phyloP scores from a whole-genome alignment of 2,113 vertebrate species.

The Tor tambroides region DNA sequence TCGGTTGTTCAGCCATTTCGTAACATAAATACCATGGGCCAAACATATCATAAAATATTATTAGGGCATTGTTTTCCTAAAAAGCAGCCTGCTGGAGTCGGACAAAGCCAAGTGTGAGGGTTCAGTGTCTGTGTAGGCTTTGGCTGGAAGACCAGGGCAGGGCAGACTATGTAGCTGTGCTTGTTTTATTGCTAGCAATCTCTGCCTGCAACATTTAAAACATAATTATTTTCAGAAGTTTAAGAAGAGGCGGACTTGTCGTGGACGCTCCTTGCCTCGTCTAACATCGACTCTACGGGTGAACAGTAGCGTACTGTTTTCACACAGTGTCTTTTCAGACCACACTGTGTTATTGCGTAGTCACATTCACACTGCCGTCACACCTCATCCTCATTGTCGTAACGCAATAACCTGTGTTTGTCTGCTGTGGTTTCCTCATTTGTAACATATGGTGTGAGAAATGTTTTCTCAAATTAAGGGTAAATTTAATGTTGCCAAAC shows the following conservation, averaged over 20 bases:
- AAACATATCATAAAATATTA: constrained; percentile 51
- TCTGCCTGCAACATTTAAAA: constrained; percentile 52
- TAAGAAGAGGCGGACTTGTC: background rate
- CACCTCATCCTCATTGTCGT: constrained; percentile 15
- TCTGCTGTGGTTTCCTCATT: constrained; percentile 29
- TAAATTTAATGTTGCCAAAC: constrained; percentile 44
- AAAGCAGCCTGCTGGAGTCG: constrained; percentile 7
- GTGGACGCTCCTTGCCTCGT: background rate
- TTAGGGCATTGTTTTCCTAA: constrained; percentile 39
- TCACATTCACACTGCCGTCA: constrained; percentile 1
- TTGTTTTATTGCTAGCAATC: constrained; percentile 52
- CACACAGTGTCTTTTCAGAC: background rate
- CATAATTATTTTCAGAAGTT: constrained; percentile 51
- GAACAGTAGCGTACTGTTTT: background rate
- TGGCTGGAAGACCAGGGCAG: constrained; percentile 48
- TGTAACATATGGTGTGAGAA: constrained; percentile 17
- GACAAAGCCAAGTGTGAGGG: constrained; percentile 41
- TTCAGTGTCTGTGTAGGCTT: constrained; percentile 44
- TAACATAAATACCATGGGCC: constrained; percentile 36
- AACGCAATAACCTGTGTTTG: constrained; percentile 15
- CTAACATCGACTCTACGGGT: background rate
- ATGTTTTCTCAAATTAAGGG: background rate
- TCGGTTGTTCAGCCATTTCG: constrained; percentile 1
- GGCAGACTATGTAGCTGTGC: constrained; percentile 52
- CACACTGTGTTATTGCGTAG: background rate